Evolutionary conservation across 1,140 invertebrate genomes (phyloP).

Genomic region (Pseudomyrmex dendroicus): DNA sequence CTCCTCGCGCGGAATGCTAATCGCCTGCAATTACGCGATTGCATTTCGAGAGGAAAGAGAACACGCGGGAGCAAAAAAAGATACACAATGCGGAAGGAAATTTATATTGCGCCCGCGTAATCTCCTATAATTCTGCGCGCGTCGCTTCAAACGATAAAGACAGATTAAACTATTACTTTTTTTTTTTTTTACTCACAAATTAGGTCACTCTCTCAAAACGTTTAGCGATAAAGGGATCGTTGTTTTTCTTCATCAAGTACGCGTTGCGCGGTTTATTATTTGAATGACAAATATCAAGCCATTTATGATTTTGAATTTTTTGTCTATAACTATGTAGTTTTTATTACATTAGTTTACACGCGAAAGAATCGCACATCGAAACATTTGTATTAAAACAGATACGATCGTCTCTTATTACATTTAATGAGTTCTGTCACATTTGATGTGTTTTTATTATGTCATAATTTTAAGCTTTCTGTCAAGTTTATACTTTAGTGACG

Average conservation of each 20-base stretch:
- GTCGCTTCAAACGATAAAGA: conserved; percentile 13
- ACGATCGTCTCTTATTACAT: neutral
- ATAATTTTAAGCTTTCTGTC: neutral
- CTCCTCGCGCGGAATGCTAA: conserved; percentile 37
- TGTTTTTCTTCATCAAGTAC: neutral
- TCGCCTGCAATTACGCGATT: conserved; percentile 37
- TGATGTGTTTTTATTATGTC: neutral
- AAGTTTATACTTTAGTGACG: neutral
- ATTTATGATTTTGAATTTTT: neutral
- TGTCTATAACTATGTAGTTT: neutral
- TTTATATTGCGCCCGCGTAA: conserved; percentile 40
- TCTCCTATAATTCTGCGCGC: conserved; percentile 28
- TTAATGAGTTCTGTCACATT: neutral
- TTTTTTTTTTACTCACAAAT: neutral
- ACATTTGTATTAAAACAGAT: neutral
- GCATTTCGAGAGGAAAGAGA: conserved; percentile 5
- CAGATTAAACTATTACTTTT: conserved; percentile 10
- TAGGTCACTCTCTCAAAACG: conserved; percentile 1
- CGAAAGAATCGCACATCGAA: neutral
- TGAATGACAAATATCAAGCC: neutral
- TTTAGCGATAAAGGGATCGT: neutral
- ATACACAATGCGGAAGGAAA: neutral
- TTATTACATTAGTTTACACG: neutral
- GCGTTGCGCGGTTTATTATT: neutral
- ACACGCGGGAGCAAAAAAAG: neutral